These are phyloP conservation scores for Embidobia sp. DNA, from an alignment of 2,888 invertebrate species.

Conservation along the genomic window DNA sequence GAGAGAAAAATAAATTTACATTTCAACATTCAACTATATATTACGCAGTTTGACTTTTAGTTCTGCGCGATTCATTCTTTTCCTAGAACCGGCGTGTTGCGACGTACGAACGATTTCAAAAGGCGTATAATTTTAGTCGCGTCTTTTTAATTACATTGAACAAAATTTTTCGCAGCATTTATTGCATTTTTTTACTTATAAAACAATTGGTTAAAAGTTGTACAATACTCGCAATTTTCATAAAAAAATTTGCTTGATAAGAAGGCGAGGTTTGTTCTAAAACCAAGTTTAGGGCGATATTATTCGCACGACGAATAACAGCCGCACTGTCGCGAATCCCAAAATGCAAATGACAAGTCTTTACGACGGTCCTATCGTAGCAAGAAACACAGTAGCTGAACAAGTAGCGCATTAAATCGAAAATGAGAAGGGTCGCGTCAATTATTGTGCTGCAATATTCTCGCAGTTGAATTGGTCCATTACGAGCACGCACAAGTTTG, in stretches of 20 bases:
- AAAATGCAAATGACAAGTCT: constrained; percentile 17
- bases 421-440: constrained; percentile 39
- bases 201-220: too few relatives aligned
- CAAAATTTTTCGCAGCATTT: too few relatives aligned
- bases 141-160: too few relatives aligned
- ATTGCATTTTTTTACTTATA: too few relatives aligned
- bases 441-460: constrained; percentile 9
- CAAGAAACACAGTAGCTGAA: constrained; percentile 21
- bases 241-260: too few relatives aligned
- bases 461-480: constrained; percentile 34
- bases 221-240: too few relatives aligned
- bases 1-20: constrained; percentile 15
- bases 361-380: constrained; percentile 1
- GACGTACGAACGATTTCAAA: too few relatives aligned
- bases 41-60: constrained; percentile 17
- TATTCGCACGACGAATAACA: neutral
- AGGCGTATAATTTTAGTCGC: too few relatives aligned
- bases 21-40: neutral
- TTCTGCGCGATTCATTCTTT: constrained; percentile 20
- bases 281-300: too few relatives aligned
- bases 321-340: neutral
- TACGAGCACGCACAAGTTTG: constrained; percentile 29
- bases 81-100: constrained; percentile 5
- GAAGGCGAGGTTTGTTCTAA: too few relatives aligned
- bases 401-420: constrained; percentile 39